Base-by-base conservation (phyloP, 2,797 vertebrate genomes). In the Hyperoplus lanceolatus region DNA sequence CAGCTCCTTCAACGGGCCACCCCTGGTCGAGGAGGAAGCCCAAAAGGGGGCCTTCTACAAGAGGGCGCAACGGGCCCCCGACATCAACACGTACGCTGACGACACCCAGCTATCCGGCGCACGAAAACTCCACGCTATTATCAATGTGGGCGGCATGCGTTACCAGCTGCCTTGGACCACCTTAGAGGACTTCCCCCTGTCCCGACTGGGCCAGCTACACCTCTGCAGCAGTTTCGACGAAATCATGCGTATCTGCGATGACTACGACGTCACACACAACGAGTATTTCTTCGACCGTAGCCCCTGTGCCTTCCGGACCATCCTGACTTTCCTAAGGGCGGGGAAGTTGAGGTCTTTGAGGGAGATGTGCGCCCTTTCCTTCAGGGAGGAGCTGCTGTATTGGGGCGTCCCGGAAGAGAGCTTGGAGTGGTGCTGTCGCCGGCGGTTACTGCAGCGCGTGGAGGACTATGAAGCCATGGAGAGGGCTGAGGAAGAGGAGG, bases 251-350 rank as follows among this genome's bases (percentile, higher is more conserved):
- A 92, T 99, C 84, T 99, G 98, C 2, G 98, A 99, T 0, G 98
- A 99, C 90, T 99, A 99, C 0, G 98, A 99, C 0, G 97, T 98
- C 45, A 91, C 96, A 0, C 97, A 94, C 90, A 98, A 99, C 0
- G 98, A 99, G 82, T 99, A 98, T 95, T 99, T 99, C 94, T 99
- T 99, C 0, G 98, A 99, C 93, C 97, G 98, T 80, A 97, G 96
- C 92, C 98, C 98, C 0, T 96, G 97, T 2, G 97, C 98, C 14
- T 99, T 99, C 89, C 94, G 97, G 68, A 97, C 96, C 87, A 99
- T 99, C 93, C 95, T 99, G 92, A 98, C 97, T 53, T 99, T 97
- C 92, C 90, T 99, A 93, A 90, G 97, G 16, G 98, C 97, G 0
- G 98, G 98, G 0, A 98, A 99, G 87, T 95, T 99, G 81, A 95